phyloP scores from a whole-genome alignment of 2,888 invertebrate species.

The Synergus umbraculus region DNA sequence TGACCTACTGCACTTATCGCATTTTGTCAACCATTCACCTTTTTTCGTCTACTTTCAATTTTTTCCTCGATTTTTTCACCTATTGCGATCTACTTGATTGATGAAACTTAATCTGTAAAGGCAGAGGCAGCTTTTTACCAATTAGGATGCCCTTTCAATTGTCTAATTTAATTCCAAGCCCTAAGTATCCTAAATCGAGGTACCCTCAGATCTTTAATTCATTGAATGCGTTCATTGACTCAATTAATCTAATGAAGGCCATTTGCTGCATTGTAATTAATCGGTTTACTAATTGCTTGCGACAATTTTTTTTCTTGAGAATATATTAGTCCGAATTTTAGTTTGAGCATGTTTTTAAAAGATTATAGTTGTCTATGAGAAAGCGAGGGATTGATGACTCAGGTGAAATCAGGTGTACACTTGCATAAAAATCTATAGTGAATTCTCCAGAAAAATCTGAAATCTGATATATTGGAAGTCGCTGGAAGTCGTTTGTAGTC shows the following conservation, averaged over 20 bases:
- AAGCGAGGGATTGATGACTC: no score
- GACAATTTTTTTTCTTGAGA: neutral
- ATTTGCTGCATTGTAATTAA: conserved; percentile 16
- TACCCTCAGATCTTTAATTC: conserved; percentile 7
- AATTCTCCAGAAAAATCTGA: no score
- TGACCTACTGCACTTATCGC: neutral
- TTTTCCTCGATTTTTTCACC: neutral
- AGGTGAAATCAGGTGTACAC: no score
- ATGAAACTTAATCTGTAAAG: neutral
- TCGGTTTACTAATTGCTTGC: neutral
- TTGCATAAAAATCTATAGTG: no score
- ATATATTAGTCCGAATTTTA: neutral
- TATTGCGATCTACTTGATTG: neutral
- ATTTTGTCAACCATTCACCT: no score
- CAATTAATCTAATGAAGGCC: conserved; percentile 5
- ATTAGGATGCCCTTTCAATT: conserved; percentile 1
- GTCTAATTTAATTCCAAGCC: conserved; percentile 9
- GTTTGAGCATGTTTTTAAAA: neutral
- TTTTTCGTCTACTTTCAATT: neutral
- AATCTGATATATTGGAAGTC: no score
- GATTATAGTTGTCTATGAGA: no score
- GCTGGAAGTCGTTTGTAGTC: no score
- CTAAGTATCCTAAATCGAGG: conserved; percentile 32
- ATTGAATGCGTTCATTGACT: conserved; percentile 25
- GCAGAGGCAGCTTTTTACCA: neutral